Base-by-base conservation (phyloP, 2,888 invertebrate genomes). In the Caenorhabditis sp. region DNA sequence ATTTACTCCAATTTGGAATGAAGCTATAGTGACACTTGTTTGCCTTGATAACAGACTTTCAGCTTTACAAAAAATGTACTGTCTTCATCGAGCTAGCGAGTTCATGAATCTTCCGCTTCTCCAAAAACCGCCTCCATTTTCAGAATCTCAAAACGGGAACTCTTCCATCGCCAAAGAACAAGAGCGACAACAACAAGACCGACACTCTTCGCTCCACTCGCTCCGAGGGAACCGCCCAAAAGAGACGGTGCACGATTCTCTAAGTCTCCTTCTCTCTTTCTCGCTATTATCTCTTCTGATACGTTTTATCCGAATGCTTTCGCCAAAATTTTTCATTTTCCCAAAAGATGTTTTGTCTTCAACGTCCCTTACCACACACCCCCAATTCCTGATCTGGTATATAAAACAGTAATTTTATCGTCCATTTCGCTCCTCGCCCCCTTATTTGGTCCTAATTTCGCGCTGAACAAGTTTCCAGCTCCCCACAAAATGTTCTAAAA, bases 151-250 rank as follows among this genome's bases (percentile, higher is more conserved):
- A 64, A 38, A 64, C 74, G 16, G 74, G 74, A 24, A 74, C 74
- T 44, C 74, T 74, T 41, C 74, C 74, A 49, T 59, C 73, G 12
- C 68, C 80, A 47, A 80, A 81, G 47, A 26, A 14, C 22, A 74
- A 75, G 31, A 26, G 14, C 28, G 63, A 63, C n/a, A 51, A 49
- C n/a, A 38, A 35, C 47, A 86, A 86, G 51, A 82, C 86, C 10
- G 86, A 86, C 49, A 86, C 86, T 49, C 80, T 86, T 16, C 82
- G 86, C 28, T 86, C 86, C 56, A 84, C 86, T 24, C 86, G 86
- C 49, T 84, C 84, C 5, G 86, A 86, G 49, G 68, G 61, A 47
- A 69, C 72, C 7, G 26, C 83, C 1, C 77, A 66, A 49, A 86
- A 86, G 80, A 63, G 81, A 74, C 74, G 73, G 28, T 86, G 86